A percentile compares a stretch with the other conserved stretches of the same genome.
phyloP scores from a whole-genome alignment of 2,888 invertebrate species.

The Chirona hameri region DNA sequence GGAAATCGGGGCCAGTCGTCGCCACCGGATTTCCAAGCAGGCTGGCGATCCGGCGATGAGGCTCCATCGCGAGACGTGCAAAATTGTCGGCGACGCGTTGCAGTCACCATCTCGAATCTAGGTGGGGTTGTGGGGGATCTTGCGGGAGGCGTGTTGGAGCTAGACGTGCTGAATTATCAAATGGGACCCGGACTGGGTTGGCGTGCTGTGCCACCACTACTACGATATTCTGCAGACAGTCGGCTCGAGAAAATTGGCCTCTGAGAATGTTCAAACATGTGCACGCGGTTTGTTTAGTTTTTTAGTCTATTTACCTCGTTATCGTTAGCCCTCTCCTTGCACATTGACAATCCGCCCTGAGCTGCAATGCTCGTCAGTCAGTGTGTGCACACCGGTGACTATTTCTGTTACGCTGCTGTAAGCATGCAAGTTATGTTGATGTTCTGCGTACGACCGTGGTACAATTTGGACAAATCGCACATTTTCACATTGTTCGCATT shows the following conservation, averaged over 20 bases:
- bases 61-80: neutral
- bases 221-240: neutral
- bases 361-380: neutral
- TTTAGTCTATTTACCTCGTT: neutral
- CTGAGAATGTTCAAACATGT: neutral
- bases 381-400: neutral
- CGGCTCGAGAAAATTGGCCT: neutral
- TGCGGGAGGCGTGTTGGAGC: too few species aligned
- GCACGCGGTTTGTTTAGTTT: neutral
- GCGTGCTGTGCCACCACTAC: neutral
- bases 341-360: neutral
- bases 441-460: neutral
- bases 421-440: neutral
- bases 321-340: neutral
- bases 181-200: too few species aligned
- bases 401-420: neutral
- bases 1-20: too few species aligned
- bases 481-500: neutral
- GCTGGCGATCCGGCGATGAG: neutral
- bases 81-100: neutral
- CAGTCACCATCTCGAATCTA: too few species aligned
- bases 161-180: too few species aligned
- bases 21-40: too few species aligned
- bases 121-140: too few species aligned
- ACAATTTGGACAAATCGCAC: neutral